Percentiles rank a stretch among this genome's conserved stretches.
Conservation (phyloP, 2,797 vertebrate genomes). For the Carcharodon carcharias region DNA sequence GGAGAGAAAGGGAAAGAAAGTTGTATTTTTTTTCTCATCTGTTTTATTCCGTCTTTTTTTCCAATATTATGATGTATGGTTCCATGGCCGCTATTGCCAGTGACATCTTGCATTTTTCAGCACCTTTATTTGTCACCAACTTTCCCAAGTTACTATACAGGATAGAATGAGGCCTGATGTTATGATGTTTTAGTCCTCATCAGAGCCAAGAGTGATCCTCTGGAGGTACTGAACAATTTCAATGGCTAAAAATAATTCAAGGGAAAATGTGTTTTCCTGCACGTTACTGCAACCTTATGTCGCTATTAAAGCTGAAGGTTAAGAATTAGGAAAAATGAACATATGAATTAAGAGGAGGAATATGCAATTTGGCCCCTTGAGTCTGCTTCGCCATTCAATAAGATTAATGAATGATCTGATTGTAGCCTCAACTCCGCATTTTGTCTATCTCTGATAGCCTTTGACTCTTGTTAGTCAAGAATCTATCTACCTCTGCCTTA, state of each 20-base stretch:
- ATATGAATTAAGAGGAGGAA: no score
- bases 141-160: not conserved
- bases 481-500: no score
- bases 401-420: no score
- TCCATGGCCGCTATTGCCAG: not conserved
- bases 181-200: not conserved
- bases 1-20: not conserved
- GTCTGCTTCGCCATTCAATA: no score
- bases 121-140: not conserved
- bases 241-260: not conserved
- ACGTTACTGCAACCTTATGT: not conserved
- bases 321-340: not conserved
- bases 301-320: not conserved
- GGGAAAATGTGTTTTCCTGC: not conserved
- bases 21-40: not conserved
- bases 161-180: not conserved
- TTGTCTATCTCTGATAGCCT: no score
- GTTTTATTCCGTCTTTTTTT: not conserved
- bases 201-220: not conserved
- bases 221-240: not conserved
- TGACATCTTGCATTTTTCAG: not conserved
- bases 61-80: not conserved
- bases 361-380: no score
- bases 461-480: no score
- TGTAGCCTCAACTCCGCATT: no score